These are phyloP conservation scores for Luehdorfia chinensis DNA, from an alignment of 1,140 invertebrate genomes.

Conservation along the genomic window DNA sequence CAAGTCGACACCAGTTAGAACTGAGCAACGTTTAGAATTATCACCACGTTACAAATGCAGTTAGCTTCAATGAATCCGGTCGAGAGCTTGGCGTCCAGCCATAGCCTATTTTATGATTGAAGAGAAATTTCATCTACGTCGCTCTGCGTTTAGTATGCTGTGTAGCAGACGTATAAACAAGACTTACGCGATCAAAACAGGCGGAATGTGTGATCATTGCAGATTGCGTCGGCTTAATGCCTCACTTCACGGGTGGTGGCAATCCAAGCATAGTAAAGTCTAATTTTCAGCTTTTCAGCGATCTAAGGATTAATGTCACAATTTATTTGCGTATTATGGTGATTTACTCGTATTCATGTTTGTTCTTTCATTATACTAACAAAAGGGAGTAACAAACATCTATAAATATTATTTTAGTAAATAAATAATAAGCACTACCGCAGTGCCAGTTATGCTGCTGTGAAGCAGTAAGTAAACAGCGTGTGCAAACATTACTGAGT, in stretches of 20 bases:
- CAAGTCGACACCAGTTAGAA: slow-evolving; percentile 9
- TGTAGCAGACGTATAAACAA: slow-evolving; percentile 23
- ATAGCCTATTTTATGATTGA: slow-evolving; percentile 39
- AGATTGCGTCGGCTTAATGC: slow-evolving; percentile 1
- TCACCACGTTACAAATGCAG: slow-evolving; percentile 16
- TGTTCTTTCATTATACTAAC: background rate
- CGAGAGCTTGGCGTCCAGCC: slow-evolving; percentile 35
- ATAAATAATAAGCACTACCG: no score
- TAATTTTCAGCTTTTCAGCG: background rate
- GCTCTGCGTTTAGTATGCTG: slow-evolving; percentile 19
- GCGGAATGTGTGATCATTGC: background rate
- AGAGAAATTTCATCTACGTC: slow-evolving; percentile 26
- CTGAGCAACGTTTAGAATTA: slow-evolving; percentile 19
- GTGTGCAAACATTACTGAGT: no score
- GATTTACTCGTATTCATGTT: background rate
- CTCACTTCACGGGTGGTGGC: background rate
- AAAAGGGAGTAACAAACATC: no score
- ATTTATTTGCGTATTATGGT: background rate
- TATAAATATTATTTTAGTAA: no score
- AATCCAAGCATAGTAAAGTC: background rate
- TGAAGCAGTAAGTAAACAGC: no score
- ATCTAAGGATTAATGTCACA: background rate
- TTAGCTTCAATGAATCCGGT: slow-evolving; percentile 13
- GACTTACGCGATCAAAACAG: slow-evolving; percentile 20
- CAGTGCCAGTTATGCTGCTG: no score